Evolutionary conservation across 2,797 vertebrate genomes (phyloP).

Genomic region (Vespertilio murinus): DNA sequence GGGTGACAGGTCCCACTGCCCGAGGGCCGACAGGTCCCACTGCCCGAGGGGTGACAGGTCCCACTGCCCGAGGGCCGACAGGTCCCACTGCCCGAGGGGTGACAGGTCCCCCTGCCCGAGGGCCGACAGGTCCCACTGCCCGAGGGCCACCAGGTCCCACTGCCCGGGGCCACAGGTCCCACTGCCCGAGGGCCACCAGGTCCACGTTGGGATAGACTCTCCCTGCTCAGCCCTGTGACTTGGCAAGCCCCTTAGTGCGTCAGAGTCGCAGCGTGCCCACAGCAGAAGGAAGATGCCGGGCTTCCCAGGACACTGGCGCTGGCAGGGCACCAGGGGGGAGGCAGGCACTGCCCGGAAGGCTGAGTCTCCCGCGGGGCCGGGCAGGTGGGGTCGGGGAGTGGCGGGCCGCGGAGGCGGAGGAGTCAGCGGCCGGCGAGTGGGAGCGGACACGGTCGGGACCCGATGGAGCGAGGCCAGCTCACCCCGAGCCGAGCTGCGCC

Average conservation of each 20-base stretch:
- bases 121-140: too few relatives aligned
- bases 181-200: background rate
- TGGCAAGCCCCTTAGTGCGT: background rate
- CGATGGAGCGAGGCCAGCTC: constrained; percentile 54
- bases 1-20: too few relatives aligned
- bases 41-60: too few relatives aligned
- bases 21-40: too few relatives aligned
- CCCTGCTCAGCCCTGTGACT: background rate
- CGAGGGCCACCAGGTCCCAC: too few relatives aligned
- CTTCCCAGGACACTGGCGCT: background rate
- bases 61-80: too few relatives aligned
- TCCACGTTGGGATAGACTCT: background rate
- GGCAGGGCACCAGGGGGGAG: background rate
- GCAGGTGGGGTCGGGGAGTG: too few relatives aligned
- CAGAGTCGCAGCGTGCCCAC: background rate
- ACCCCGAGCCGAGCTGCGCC: constrained; percentile 56
- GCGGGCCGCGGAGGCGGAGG: too few relatives aligned
- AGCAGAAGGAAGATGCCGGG: background rate
- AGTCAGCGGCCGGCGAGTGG: too few relatives aligned
- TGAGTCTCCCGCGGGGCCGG: background rate
- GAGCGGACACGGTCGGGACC: constrained; percentile 27
- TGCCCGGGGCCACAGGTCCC: too few relatives aligned
- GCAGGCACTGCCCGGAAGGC: background rate
- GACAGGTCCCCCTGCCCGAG: background rate
- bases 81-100: too few relatives aligned